A percentile compares a stretch with the other conserved stretches of the same genome.
Evolutionary conservation across 2,113 vertebrate genomes (phyloP).

Genomic region (Rhinogobius similis): DNA sequence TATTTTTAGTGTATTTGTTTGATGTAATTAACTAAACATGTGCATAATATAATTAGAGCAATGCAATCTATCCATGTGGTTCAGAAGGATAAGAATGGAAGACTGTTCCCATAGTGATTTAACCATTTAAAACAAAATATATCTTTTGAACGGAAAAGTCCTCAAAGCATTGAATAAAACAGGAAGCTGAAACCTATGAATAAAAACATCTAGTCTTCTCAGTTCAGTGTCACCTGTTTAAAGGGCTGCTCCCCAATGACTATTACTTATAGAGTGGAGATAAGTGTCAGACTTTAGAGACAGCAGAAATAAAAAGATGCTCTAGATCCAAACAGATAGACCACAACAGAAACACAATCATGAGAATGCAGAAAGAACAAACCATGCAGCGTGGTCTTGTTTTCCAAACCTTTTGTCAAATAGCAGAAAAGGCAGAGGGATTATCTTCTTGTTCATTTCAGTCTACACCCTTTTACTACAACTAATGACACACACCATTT

Average conservation of each 20-base stretch:
- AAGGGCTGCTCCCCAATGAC: neutral
- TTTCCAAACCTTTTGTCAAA: conserved; percentile 43
- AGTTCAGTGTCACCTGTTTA: neutral
- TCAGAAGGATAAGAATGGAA: too few relatives aligned
- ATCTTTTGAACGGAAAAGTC: too few relatives aligned
- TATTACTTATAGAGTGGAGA: neutral
- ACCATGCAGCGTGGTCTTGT: conserved; percentile 29
- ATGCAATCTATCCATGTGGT: too few relatives aligned
- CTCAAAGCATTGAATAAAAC: too few relatives aligned
- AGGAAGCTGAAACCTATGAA: too few relatives aligned
- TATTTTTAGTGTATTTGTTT: too few relatives aligned
- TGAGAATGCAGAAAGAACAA: conserved; percentile 17
- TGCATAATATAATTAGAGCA: too few relatives aligned
- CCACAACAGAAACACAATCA: neutral
- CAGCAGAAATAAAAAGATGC: conserved; percentile 24
- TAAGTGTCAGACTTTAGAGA: neutral
- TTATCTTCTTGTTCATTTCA: conserved; percentile 28
- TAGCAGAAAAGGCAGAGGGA: conserved; percentile 14
- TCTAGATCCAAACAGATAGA: conserved; percentile 21
- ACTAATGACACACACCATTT: conserved; percentile 27
- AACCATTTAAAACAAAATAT: too few relatives aligned
- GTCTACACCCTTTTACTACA: conserved; percentile 3
- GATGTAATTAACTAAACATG: neutral
- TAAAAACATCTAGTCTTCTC: neutral
- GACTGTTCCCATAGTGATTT: too few relatives aligned